phyloP scores from a whole-genome alignment of 2,888 invertebrate species.

The Hemithea aestivaria region DNA sequence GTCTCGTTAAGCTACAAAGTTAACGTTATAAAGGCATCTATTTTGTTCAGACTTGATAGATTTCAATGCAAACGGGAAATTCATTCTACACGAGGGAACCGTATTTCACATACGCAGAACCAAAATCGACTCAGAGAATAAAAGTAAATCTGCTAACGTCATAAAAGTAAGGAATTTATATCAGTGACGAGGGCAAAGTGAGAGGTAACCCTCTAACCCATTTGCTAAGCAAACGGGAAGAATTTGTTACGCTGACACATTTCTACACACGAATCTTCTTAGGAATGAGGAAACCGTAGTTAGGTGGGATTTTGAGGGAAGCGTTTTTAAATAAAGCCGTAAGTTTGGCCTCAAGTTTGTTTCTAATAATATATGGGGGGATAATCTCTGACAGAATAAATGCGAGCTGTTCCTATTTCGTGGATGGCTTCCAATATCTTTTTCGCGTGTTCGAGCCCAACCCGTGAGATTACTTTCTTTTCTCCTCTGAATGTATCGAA shows the following conservation, averaged over 20 bases:
- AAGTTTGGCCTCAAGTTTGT: slow-evolving; percentile 29
- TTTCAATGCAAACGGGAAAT: slow-evolving; percentile 14
- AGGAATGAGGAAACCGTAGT: slow-evolving; percentile 23
- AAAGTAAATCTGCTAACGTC: slow-evolving; percentile 20
- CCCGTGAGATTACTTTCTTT: slow-evolving; percentile 57
- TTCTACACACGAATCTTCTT: slow-evolving; percentile 2
- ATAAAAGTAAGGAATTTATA: slow-evolving; percentile 22
- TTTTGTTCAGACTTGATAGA: slow-evolving; percentile 12
- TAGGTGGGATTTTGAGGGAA: slow-evolving; percentile 12
- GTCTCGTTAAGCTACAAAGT: slow-evolving; percentile 4
- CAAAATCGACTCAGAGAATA: slow-evolving; percentile 15
- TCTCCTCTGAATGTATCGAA: slow-evolving; percentile 50
- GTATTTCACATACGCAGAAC: slow-evolving; percentile 14
- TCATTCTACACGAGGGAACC: slow-evolving; percentile 6
- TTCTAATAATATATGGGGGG: slow-evolving; percentile 36
- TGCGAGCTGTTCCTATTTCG: slow-evolving; percentile 49
- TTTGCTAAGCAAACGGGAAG: slow-evolving; percentile 12
- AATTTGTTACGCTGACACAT: slow-evolving; percentile 16
- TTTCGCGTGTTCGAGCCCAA: slow-evolving; percentile 59
- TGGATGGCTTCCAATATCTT: slow-evolving; percentile 59
- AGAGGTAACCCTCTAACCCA: too few species aligned
- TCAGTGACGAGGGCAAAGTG: slow-evolving; percentile 14
- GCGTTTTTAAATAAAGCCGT: slow-evolving; percentile 11
- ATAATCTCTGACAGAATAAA: slow-evolving; percentile 50
- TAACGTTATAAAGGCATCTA: slow-evolving; percentile 11